A percentile compares a stretch with the other conserved stretches of the same genome.
Evolutionary conservation across 2,888 invertebrate genomes (phyloP).

Genomic region (Microplitis deprimator): DNA sequence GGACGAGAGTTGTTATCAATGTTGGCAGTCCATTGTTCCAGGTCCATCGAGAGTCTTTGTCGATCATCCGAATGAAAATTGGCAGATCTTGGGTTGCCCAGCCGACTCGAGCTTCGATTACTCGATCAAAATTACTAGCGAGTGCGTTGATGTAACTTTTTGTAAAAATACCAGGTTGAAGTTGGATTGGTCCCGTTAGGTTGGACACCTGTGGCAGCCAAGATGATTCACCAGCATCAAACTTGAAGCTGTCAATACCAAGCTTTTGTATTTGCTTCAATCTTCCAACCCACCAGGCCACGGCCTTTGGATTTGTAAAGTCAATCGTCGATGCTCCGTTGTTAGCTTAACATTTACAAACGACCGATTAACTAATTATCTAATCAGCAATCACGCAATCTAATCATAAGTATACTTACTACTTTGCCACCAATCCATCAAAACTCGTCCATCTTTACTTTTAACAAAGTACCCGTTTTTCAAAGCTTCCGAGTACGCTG

Average conservation of each 20-base stretch:
- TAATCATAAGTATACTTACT: conserved; percentile 13
- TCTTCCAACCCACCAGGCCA: conserved; percentile 75
- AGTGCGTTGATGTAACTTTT: conserved; percentile 75
- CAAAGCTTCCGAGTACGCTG: conserved; percentile 75
- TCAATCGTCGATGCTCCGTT: conserved; percentile 78
- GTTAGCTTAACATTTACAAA: conserved; percentile 56
- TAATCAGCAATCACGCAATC: not conserved
- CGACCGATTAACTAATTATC: not conserved
- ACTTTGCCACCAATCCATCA: conserved; percentile 73
- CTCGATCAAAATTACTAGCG: conserved; percentile 75
- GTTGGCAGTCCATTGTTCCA: conserved; percentile 81
- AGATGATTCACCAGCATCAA: conserved; percentile 85
- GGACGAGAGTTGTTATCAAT: conserved; percentile 81
- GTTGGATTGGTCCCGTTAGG: conserved; percentile 73
- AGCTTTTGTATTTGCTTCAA: conserved; percentile 75
- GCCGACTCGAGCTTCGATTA: conserved; percentile 82
- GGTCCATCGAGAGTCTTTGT: conserved; percentile 82
- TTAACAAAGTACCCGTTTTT: conserved; percentile 75
- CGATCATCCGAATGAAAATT: conserved; percentile 83
- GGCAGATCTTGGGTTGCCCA: conserved; percentile 79
- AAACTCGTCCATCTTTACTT: conserved; percentile 61
- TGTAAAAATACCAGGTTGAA: conserved; percentile 76
- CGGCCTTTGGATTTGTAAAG: conserved; percentile 80
- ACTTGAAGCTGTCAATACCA: conserved; percentile 84
- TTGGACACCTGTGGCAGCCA: conserved; percentile 79